Percentiles rank a stretch among this genome's conserved stretches.
These are phyloP conservation scores for Vollenhovia emeryi DNA, from an alignment of 1,140 invertebrate genomes.

Conservation along the genomic window DNA sequence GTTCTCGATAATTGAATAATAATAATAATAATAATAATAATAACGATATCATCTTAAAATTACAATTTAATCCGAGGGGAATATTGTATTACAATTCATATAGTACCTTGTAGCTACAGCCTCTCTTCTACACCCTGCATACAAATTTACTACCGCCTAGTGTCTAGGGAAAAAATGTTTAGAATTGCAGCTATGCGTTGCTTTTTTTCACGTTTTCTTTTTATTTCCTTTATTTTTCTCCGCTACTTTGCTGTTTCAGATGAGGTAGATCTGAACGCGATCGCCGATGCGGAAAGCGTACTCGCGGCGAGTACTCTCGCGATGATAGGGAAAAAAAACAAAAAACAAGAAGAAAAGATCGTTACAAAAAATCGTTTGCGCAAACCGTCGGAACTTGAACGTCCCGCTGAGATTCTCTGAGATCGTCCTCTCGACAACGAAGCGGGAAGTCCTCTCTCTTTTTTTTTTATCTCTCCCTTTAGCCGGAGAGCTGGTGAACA, in stretches of 20 bases:
- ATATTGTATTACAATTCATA: conserved; percentile 63
- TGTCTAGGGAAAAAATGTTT: conserved; percentile 61
- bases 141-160: conserved; percentile 73
- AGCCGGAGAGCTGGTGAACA: too few relatives aligned
- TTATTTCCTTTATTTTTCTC: conserved; percentile 20
- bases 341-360: conserved; percentile 18
- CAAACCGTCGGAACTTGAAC: background rate
- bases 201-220: conserved; percentile 29
- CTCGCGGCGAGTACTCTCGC: background rate
- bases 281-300: conserved; percentile 34
- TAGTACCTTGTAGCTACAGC: conserved; percentile 73
- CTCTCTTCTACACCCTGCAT: conserved; percentile 76
- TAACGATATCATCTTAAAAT: conserved; percentile 68
- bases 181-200: conserved; percentile 57
- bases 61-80: conserved; percentile 45
- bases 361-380: background rate
- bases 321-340: background rate
- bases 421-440: conserved; percentile 2
- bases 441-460: background rate
- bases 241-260: conserved; percentile 64
- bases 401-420: background rate
- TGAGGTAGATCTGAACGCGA: conserved; percentile 75
- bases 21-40: conserved; percentile 65
- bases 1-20: conserved; percentile 53
- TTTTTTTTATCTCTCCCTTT: too few relatives aligned